Evolutionary conservation across 2,113 vertebrate genomes (phyloP), one percentile per base, ranked within the genome.

Genomic region (Sorex fumeus): DNA sequence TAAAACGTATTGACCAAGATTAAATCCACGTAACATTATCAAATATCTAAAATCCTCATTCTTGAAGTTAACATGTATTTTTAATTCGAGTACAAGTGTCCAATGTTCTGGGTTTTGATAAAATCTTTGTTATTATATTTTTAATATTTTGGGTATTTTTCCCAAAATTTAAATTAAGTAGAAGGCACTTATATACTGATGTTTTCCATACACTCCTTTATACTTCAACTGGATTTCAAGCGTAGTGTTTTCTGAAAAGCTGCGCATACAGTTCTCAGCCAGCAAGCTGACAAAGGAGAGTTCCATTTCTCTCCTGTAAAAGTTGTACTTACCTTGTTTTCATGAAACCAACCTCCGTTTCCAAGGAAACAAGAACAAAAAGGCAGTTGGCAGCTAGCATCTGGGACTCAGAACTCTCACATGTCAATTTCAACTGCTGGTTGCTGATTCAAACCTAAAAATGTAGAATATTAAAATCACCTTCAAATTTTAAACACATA

Each of bases 341-440:
- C 89, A 47, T 87, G 91, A 94, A 97, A 88, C 86, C 95, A 96
- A 93, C 87, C 93, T 90, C 16, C 27, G 96, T 97, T 84, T 97
- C 96, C 96, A 96, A 95, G 97, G 97, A 97, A 98, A 97, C 96
- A 95, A 90, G 90, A 97, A 95, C 95, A 97, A 93, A 96, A 96
- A 97, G 83, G 92, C 89, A 88, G 95, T 95, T 97, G 95, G 95
- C 96, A 97, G 91, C 43, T 79, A 94, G 96, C 74, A 97, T 95
- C 82, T 92, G 96, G 93, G 96, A 97, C 89, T 97, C 96, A 95
- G 91, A 93, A 94, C 95, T 95, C 91, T 94, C 93, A 95, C 89
- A 95, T 83, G 93, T 87, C 77, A 96, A 19, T 96, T 97, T 97
- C 91, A 96, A 87, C 91, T 94, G 43, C 81, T 92, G 2, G 13